Base-by-base conservation (phyloP, 2,113 vertebrate species). In the Anolis sagrei region DNA sequence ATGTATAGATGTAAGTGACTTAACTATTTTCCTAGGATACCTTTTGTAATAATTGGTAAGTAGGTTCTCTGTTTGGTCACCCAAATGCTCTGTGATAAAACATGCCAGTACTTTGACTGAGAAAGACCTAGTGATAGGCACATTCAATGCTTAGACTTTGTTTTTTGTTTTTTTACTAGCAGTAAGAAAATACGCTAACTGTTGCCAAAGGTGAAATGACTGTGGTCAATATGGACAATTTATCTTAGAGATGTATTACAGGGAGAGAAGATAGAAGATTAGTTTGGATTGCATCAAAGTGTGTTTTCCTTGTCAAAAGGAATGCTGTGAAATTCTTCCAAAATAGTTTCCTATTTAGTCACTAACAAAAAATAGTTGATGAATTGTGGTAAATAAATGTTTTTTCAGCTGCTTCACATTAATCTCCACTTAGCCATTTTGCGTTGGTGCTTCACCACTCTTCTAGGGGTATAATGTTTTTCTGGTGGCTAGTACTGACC, bases 311-410 rank as follows among this genome's bases (percentile, higher is more conserved):
- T 93, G 76, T 89, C 77, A 58, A 86, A 89, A 89, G 78, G 83
- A 85, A 32, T 90, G 83, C 79, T 93, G 54, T 79, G 80, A 90
- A 87, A 74, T 93, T 81, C 73, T 68, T 48, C 58, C 27, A 25
- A 48, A 88, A 89, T 93, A 88, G 81, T 89, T 95, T 95, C 93
- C 93, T 86, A 89, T 85, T 78, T 85, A 83, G 73, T 86, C 70
- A 88, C 62, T 74, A 23, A 75, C 68, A 13, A 83, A n/a, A 91
- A 73, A 78, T 54, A 36, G 16, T 89, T 80, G 66, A 68, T 61
- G 66, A 87, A 87, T 29, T 79, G 14, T 39, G 34, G 16, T 49
- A 87, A 78, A 83, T 61, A 72, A 79, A 73, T 49, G 34, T 86
- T 84, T 68, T 32, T 69, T 86, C 73, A 82, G 73, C 72, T 82